Conservation (phyloP, 92 coral and sea anemone genomes). For the Pocillopora meandrina region DNA sequence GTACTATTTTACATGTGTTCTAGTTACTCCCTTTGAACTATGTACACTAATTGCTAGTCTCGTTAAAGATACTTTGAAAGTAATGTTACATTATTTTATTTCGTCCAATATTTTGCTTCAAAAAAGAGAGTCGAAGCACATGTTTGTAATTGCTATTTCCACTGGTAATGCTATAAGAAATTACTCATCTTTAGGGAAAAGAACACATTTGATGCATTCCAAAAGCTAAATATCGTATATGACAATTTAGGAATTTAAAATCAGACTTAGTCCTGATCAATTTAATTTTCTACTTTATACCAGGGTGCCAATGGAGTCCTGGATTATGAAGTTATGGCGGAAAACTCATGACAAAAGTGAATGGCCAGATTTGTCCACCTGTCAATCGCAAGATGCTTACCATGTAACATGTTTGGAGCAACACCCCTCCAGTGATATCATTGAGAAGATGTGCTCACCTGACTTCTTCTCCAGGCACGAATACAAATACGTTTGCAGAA, state of each 20-base stretch:
- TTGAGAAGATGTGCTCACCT: slow-evolving; percentile 23
- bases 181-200: no score
- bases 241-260: no score
- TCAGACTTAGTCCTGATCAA: neutral
- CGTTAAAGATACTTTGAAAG: no score
- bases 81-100: no score
- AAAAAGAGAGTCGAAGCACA: no score
- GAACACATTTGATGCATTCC: neutral
- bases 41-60: no score
- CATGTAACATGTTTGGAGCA: slow-evolving; percentile 7
- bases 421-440: neutral
- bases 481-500: neutral
- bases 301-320: slow-evolving; percentile 26
- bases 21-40: no score
- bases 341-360: neutral
- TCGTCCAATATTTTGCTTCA: no score
- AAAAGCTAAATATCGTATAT: neutral
- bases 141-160: no score
- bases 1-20: slow-evolving; percentile 10
- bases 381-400: slow-evolving; percentile 10
- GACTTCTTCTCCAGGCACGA: slow-evolving; percentile 10
- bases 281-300: neutral
- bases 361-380: slow-evolving; percentile 8
- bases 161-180: no score
- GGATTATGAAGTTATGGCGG: slow-evolving; percentile 12